These are phyloP conservation scores for Potamilus streckersoni DNA, from an alignment of 1,140 invertebrate species.

Conservation along the genomic window DNA sequence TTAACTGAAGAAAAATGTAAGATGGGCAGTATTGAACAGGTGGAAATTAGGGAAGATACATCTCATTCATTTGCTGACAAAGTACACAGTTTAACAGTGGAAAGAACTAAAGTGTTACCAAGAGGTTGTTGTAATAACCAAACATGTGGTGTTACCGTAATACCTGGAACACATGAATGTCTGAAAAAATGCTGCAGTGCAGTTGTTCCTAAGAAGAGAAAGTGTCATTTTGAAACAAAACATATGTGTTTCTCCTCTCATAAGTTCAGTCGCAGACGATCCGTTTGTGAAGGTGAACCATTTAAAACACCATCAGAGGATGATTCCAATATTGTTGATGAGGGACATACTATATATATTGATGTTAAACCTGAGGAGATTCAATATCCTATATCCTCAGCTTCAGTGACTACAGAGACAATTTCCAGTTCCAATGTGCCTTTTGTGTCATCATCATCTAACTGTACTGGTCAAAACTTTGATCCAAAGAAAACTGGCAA, in stretches of 20 bases:
- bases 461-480: too few relatives aligned
- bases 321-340: too few relatives aligned
- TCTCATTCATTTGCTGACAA: neutral
- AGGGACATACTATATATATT: too few relatives aligned
- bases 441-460: too few relatives aligned
- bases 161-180: slow-evolving; percentile 50
- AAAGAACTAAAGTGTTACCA: neutral
- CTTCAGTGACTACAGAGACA: too few relatives aligned
- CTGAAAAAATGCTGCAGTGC: slow-evolving; percentile 61
- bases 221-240: slow-evolving; percentile 60
- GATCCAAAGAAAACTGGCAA: neutral
- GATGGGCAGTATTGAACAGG: neutral
- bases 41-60: too few relatives aligned
- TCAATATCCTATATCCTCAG: too few relatives aligned
- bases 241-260: slow-evolving; percentile 40
- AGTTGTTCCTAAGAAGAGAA: slow-evolving; percentile 62
- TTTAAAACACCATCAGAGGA: too few relatives aligned
- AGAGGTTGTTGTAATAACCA: slow-evolving; percentile 46
- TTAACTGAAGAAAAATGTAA: neutral
- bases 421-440: too few relatives aligned
- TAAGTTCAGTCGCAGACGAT: neutral
- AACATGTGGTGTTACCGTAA: slow-evolving; percentile 54
- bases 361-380: too few relatives aligned
- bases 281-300: neutral
- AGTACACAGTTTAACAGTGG: neutral